Conservation (phyloP, 2,113 vertebrate genomes). For the Abramis brama region DNA sequence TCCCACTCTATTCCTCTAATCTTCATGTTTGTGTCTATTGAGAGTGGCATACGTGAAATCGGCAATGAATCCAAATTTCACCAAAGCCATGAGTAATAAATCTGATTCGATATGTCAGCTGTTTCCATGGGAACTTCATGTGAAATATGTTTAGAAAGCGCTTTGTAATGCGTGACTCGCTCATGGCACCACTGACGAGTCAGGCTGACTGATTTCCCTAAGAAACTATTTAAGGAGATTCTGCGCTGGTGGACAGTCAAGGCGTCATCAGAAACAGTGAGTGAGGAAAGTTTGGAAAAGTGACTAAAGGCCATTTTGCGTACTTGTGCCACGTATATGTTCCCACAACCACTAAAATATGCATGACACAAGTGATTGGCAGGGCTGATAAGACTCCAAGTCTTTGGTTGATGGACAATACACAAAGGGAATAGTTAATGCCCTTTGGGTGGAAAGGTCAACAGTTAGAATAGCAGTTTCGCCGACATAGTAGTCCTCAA, state of each 20-base stretch:
- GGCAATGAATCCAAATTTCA: conserved; percentile 20
- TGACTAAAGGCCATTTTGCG: conserved; percentile 41
- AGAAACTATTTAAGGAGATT: background rate
- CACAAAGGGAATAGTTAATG: conserved; percentile 45
- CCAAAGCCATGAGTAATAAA: conserved; percentile 10
- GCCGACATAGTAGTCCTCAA: background rate
- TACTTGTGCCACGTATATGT: conserved; percentile 5
- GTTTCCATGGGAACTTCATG: conserved; percentile 4
- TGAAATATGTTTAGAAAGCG: background rate
- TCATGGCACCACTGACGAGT: conserved; percentile 1
- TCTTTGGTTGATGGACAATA: conserved; percentile 36
- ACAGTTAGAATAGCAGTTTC: conserved; percentile 48
- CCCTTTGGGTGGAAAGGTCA: conserved; percentile 48
- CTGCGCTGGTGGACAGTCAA: conserved; percentile 22
- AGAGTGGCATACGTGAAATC: conserved; percentile 14
- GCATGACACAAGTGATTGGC: conserved; percentile 34
- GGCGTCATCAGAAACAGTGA: background rate
- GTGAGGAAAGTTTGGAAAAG: conserved; percentile 33
- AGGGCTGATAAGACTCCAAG: conserved; percentile 31
- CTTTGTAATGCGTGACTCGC: conserved; percentile 8
- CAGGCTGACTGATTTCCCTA: conserved; percentile 21
- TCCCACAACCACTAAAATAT: conserved; percentile 41
- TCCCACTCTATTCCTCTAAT: conserved; percentile 71
- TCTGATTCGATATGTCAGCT: background rate
- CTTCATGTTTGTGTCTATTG: conserved; percentile 56